Conservation (phyloP, 2,888 invertebrate genomes). For the Meliscaeva auricollis region DNA sequence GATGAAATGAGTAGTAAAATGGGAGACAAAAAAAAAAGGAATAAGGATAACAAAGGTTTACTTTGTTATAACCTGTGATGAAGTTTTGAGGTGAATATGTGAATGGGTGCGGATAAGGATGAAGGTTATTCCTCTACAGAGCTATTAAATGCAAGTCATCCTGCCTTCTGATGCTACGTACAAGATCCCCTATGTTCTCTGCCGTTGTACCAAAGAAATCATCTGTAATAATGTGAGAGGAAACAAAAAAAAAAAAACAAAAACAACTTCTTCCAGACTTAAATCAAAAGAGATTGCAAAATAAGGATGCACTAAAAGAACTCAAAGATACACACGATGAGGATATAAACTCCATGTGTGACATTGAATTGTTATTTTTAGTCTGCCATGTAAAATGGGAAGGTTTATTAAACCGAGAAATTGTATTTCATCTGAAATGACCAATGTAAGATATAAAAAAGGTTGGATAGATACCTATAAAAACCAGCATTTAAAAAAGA, state of each 20-base stretch:
- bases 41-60: slow-evolving; percentile 63
- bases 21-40: slow-evolving; percentile 3
- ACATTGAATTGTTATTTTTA: neutral
- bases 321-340: neutral
- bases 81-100: slow-evolving; percentile 31
- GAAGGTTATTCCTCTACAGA: slow-evolving; percentile 11
- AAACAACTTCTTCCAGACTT: slow-evolving; percentile 18
- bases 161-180: too few relatives aligned
- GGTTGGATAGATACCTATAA: too few relatives aligned
- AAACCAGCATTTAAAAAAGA: too few relatives aligned
- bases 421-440: neutral
- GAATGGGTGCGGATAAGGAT: slow-evolving; percentile 3
- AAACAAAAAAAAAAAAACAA: neutral
- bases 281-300: slow-evolving; percentile 56
- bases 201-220: slow-evolving; percentile 12
- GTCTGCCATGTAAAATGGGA: neutral
- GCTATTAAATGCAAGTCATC: slow-evolving; percentile 70
- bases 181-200: slow-evolving; percentile 5
- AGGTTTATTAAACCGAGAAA: neutral
- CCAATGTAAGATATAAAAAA: too few relatives aligned
- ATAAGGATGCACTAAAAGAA: slow-evolving; percentile 41
- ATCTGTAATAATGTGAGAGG: slow-evolving; percentile 25
- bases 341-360: slow-evolving; percentile 13
- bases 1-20: slow-evolving; percentile 66
- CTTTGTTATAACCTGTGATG: slow-evolving; percentile 64